A percentile compares a stretch with the other conserved stretches of the same genome.
Conservation (phyloP, 2,797 vertebrate genomes). For the Decapterus maruadsi region DNA sequence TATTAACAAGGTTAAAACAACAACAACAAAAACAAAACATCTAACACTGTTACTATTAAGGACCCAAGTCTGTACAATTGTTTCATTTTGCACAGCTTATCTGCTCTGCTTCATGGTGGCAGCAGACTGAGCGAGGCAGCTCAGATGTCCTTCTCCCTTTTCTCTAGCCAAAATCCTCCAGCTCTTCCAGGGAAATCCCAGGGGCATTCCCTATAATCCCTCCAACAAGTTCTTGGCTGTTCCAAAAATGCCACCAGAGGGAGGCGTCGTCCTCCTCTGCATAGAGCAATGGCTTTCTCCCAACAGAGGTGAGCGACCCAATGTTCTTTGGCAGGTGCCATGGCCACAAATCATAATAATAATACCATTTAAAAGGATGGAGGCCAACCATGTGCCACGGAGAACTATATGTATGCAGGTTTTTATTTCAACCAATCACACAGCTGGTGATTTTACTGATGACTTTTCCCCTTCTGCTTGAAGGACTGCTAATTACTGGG, state of each 20-base stretch:
- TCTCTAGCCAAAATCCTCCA: slow-evolving; percentile 21
- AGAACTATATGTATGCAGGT: background rate
- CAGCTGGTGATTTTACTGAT: background rate
- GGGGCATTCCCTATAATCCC: slow-evolving; percentile 5
- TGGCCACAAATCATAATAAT: background rate
- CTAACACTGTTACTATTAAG: background rate
- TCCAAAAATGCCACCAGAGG: slow-evolving; percentile 11
- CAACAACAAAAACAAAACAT: background rate
- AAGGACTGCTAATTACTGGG: background rate
- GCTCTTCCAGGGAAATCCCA: slow-evolving; percentile 31
- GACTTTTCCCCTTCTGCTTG: background rate
- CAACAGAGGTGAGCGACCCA: background rate
- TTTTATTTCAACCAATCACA: background rate
- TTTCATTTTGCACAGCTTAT: slow-evolving; percentile 12
- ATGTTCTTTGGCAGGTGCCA: background rate
- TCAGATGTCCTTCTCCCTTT: slow-evolving; percentile 24
- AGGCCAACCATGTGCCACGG: background rate
- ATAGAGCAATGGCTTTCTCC: background rate
- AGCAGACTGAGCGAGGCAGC: slow-evolving; percentile 18
- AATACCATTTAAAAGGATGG: background rate
- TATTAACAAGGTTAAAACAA: background rate
- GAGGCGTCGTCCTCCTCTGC: background rate
- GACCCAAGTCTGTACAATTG: slow-evolving; percentile 8
- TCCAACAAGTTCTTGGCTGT: slow-evolving; percentile 9
- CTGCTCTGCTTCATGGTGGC: background rate